Evolutionary conservation across 1,140 invertebrate species (phyloP).

Genomic region (Helicoverpa armigera): DNA sequence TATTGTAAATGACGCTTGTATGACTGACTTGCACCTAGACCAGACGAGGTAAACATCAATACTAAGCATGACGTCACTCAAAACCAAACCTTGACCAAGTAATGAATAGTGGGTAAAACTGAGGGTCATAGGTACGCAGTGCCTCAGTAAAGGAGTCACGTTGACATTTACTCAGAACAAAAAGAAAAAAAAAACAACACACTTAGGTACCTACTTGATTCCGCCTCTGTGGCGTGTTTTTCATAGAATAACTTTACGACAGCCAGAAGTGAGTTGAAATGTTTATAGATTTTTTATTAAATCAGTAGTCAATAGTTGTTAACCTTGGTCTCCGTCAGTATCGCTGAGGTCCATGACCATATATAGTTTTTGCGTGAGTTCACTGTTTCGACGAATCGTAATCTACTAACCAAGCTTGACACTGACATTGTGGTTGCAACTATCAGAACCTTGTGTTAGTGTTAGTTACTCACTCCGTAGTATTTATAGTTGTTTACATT

Average conservation of each 20-base stretch:
- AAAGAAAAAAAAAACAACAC: neutral
- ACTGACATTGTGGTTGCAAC: conserved; percentile 51
- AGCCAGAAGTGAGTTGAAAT: conserved; percentile 29
- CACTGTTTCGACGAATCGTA: conserved; percentile 47
- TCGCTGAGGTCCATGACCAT: conserved; percentile 64
- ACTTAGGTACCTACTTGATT: neutral
- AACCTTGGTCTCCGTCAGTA: conserved; percentile 61
- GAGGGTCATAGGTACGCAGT: conserved; percentile 6
- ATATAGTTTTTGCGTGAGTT: conserved; percentile 63
- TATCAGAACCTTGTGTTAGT: conserved; percentile 17
- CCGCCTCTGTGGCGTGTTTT: neutral
- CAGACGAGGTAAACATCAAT: conserved; percentile 41
- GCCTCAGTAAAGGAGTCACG: neutral
- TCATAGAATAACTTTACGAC: neutral
- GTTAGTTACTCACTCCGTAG: conserved; percentile 28
- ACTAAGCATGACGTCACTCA: conserved; percentile 38
- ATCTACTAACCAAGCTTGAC: conserved; percentile 39
- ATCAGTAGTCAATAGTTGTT: conserved; percentile 51
- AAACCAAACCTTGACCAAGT: conserved; percentile 48
- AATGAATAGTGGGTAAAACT: conserved; percentile 36
- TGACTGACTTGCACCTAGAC: conserved; percentile 29
- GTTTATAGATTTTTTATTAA: conserved; percentile 47
- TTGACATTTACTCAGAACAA: conserved; percentile 18
- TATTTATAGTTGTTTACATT: conserved; percentile 36
- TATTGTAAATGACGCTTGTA: conserved; percentile 1